A percentile compares a stretch with the other conserved stretches of the same genome.
These are phyloP conservation scores for Melikaiella ostensackeni DNA, from an alignment of 2,888 invertebrate species.

Conservation along the genomic window DNA sequence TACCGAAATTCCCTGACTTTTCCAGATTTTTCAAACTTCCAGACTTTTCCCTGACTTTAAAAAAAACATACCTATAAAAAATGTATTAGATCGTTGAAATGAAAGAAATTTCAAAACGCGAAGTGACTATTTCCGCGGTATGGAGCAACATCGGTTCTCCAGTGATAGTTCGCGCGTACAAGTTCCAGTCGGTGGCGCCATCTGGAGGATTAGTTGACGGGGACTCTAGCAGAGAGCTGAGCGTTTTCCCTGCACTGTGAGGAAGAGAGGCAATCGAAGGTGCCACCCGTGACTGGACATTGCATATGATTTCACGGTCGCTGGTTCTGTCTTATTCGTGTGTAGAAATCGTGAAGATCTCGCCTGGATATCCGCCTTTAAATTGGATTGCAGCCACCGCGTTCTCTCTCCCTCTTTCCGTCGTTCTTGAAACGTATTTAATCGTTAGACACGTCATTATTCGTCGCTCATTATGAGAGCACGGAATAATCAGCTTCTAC, in stretches of 20 bases:
- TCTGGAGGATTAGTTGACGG: slow-evolving; percentile 58
- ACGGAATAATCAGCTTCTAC: slow-evolving; percentile 27
- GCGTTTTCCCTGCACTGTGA: slow-evolving; percentile 62
- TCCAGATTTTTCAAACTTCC: too few species aligned
- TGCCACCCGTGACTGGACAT: slow-evolving; percentile 77
- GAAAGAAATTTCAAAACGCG: slow-evolving; percentile 14
- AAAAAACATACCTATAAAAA: background rate
- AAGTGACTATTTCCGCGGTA: slow-evolving; percentile 2
- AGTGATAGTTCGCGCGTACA: slow-evolving; percentile 42
- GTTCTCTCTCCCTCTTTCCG: slow-evolving; percentile 57
- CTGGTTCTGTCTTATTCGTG: slow-evolving; percentile 74
- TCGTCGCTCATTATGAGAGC: slow-evolving; percentile 17
- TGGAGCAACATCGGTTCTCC: slow-evolving; percentile 44
- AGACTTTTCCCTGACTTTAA: too few species aligned
- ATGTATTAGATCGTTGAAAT: background rate
- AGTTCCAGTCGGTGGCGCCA: slow-evolving; percentile 69
- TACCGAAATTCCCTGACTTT: too few species aligned
- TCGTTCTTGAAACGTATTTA: slow-evolving; percentile 23
- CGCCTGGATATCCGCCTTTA: slow-evolving; percentile 76
- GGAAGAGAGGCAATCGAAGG: slow-evolving; percentile 66
- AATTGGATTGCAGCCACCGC: slow-evolving; percentile 74
- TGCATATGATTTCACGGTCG: slow-evolving; percentile 77
- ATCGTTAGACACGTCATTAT: slow-evolving; percentile 34
- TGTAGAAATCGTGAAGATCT: slow-evolving; percentile 78
- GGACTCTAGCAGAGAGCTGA: slow-evolving; percentile 51